These are phyloP conservation scores for Adelognathus sp. DNA, from an alignment of 2,888 invertebrate species.

Conservation along the genomic window DNA sequence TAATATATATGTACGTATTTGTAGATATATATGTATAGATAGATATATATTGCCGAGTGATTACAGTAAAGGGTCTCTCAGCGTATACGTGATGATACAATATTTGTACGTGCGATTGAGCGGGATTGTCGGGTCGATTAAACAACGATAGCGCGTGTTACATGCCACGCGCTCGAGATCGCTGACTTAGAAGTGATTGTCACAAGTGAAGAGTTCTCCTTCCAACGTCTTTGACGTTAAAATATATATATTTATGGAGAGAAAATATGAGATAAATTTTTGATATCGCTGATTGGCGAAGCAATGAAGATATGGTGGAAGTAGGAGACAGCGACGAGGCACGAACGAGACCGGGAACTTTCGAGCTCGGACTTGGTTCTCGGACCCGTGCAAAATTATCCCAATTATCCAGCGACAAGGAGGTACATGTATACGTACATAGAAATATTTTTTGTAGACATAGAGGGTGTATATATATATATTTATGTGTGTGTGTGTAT, in stretches of 20 bases:
- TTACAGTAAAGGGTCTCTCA: slow-evolving; percentile 41
- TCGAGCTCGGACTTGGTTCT: slow-evolving; percentile 43
- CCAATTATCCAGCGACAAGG: slow-evolving; percentile 30
- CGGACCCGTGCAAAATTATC: slow-evolving; percentile 54
- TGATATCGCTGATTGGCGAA: slow-evolving; percentile 19
- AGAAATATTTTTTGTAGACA: slow-evolving; percentile 29
- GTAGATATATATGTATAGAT: slow-evolving; percentile 30
- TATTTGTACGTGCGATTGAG: slow-evolving; percentile 65
- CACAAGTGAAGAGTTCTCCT: slow-evolving; percentile 65
- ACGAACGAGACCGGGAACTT: slow-evolving; percentile 17
- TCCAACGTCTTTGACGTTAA: neutral
- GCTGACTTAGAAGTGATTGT: slow-evolving; percentile 76
- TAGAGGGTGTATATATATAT: slow-evolving; percentile 16
- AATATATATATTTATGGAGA: neutral
- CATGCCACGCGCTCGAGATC: slow-evolving; percentile 57
- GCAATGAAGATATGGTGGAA: slow-evolving; percentile 16
- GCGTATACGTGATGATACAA: slow-evolving; percentile 49
- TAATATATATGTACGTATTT: slow-evolving; percentile 62
- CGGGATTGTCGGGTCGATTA: slow-evolving; percentile 59
- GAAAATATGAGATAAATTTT: neutral
- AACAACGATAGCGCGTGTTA: slow-evolving; percentile 25
- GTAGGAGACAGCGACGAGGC: slow-evolving; percentile 6
- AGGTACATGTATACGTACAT: slow-evolving; percentile 33
- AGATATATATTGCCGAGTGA: slow-evolving; percentile 43
- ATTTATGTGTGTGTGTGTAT: slow-evolving; percentile 21